A percentile compares a stretch with the other conserved stretches of the same genome.
Evolutionary conservation across 1,140 invertebrate genomes (phyloP).

Genomic region (Danaus plexippus): DNA sequence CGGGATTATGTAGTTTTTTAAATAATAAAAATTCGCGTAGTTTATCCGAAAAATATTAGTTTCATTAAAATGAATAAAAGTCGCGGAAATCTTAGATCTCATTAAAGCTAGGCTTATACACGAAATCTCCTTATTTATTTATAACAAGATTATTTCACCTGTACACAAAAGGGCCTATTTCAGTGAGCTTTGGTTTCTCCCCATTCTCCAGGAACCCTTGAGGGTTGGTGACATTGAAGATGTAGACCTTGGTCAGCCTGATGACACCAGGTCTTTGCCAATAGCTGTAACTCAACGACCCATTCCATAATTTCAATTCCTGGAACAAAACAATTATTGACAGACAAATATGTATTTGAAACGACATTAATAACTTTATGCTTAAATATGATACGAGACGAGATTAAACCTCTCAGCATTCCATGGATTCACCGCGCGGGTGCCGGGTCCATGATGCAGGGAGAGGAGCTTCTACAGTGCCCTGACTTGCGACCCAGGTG

Average conservation of each 20-base stretch:
- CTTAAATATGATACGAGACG: background rate
- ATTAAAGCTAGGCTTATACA: too few relatives aligned
- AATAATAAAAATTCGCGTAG: too few relatives aligned
- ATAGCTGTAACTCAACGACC: conserved; percentile 88
- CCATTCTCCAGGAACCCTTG: conserved; percentile 84
- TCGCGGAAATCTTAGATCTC: too few relatives aligned
- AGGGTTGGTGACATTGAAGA: conserved; percentile 90
- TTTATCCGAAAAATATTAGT: too few relatives aligned
- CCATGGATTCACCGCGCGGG: too few relatives aligned
- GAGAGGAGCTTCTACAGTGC: too few relatives aligned
- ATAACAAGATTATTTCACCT: conserved; percentile 73
- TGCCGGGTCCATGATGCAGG: too few relatives aligned
- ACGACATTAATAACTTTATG: background rate
- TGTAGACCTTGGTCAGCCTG: conserved; percentile 90
- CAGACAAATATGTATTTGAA: too few relatives aligned
- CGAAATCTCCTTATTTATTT: too few relatives aligned
- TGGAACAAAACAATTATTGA: conserved; percentile 59
- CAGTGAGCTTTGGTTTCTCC: conserved; percentile 86
- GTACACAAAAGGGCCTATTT: conserved; percentile 89
- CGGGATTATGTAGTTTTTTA: too few relatives aligned
- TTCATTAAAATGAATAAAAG: too few relatives aligned
- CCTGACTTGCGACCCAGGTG: too few relatives aligned
- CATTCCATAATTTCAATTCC: conserved; percentile 88
- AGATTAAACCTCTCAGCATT: background rate
- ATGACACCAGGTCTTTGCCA: conserved; percentile 93